Base-by-base conservation (phyloP, 2,888 invertebrate species). In the Steinernema scapterisci region DNA sequence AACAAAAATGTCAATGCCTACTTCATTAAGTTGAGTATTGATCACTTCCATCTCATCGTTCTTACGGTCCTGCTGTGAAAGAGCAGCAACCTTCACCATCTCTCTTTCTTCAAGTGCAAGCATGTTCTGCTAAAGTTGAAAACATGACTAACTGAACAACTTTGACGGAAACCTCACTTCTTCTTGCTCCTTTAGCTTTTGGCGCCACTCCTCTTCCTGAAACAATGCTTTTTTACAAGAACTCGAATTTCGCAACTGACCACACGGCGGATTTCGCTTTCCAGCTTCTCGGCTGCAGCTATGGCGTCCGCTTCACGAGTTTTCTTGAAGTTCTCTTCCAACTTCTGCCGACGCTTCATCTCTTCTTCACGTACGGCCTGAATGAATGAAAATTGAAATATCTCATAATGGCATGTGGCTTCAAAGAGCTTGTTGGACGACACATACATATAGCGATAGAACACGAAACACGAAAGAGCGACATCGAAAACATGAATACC, bases 361-460 rank as follows among this genome's bases (percentile, higher is more conserved):
- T 78, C 78, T 27, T 76, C 78, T 45, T 78, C 78, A 19, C 78
- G 76, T 9, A 78, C 78, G 48, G 72, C 46, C 71, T 38, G 52
- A 73, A 70, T n/a, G n/a, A n/a, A n/a, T n/a, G n/a, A n/a, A n/a
- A n/a, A n/a, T n/a, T n/a, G n/a, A n/a, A n/a, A n/a, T n/a, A n/a
- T n/a, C n/a, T n/a, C n/a, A n/a, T n/a, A n/a, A n/a, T n/a, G n/a
- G n/a, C 7, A 0, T 48, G 48, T 5, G 13, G 48, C 48, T 16
- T 5, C 2, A 19, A 52, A 11, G 23, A 21, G 21, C 38, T n/a
- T n/a, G 38, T 38, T 21, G 52, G n/a, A n/a, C 21, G 23, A 52
- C 23, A 52, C 19, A 23, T 11, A 52, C 19, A 23, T 9, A 52
- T 21, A 48, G 16, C n/a, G 48, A 48, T n/a, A 16, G 19, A 48